Conservation (phyloP, 2,113 vertebrate species). For the Xiphophorus couchianus region DNA sequence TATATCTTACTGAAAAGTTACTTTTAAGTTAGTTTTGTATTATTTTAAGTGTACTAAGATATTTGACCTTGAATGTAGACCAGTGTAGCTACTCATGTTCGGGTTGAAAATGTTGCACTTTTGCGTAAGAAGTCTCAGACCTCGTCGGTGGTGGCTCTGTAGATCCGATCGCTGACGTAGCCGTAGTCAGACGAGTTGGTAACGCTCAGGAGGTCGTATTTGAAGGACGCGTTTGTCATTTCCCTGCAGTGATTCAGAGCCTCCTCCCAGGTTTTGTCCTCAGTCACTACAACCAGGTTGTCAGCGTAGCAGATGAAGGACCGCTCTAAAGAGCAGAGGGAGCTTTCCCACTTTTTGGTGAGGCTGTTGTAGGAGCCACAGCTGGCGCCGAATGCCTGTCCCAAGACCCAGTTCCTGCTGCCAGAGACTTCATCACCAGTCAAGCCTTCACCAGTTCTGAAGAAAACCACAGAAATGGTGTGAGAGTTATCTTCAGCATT, state of each 20-base stretch:
- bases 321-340: neutral
- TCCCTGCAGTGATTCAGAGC: conserved; percentile 38
- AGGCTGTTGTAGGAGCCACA: accelerated
- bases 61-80: too few species aligned
- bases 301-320: neutral
- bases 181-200: accelerated
- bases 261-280: conserved; percentile 58
- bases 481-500: neutral
- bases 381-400: neutral
- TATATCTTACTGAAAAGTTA: too few species aligned
- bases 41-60: too few species aligned
- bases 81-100: neutral
- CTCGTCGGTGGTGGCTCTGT: conserved; percentile 31
- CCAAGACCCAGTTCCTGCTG: neutral
- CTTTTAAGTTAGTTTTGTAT: too few species aligned
- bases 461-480: conserved; percentile 5
- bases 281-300: conserved; percentile 46
- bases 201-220: conserved; percentile 30
- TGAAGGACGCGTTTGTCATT: neutral
- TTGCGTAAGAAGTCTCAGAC: conserved; percentile 8
- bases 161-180: conserved; percentile 33
- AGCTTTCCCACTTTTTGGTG: accelerated
- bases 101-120: neutral
- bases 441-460: conserved; percentile 33
- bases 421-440: neutral